Conservation (phyloP, 2,113 vertebrate species). For the Cygnus atratus region DNA sequence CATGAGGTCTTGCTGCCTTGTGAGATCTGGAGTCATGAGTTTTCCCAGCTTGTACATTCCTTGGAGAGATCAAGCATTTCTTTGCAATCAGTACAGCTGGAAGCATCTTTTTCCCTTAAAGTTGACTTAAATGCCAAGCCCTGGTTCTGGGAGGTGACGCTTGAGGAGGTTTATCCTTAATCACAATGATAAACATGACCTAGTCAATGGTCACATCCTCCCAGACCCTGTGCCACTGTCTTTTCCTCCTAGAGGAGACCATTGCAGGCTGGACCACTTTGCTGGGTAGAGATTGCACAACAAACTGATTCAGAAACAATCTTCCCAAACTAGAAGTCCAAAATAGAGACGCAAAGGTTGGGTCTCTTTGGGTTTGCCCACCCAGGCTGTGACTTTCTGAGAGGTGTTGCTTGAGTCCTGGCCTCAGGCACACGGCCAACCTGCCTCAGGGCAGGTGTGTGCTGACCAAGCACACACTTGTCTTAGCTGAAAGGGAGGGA, state of each 20-base stretch:
- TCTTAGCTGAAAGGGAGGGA: neutral
- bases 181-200: neutral
- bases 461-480: neutral
- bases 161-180: neutral
- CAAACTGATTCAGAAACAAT: neutral
- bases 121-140: neutral
- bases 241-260: neutral
- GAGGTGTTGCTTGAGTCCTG: neutral
- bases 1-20: rapidly evolving
- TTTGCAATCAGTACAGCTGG: neutral
- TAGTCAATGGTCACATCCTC: neutral
- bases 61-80: neutral
- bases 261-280: neutral
- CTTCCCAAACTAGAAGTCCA: neutral
- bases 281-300: neutral
- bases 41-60: neutral
- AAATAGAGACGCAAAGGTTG: neutral
- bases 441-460: neutral
- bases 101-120: neutral
- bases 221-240: neutral
- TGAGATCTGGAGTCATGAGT: neutral
- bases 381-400: neutral
- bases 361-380: neutral
- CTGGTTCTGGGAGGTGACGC: neutral
- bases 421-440: too few relatives aligned